These are phyloP conservation scores for Rhimphoctona megacephalus DNA, from an alignment of 2,888 invertebrate genomes.

Conservation along the genomic window DNA sequence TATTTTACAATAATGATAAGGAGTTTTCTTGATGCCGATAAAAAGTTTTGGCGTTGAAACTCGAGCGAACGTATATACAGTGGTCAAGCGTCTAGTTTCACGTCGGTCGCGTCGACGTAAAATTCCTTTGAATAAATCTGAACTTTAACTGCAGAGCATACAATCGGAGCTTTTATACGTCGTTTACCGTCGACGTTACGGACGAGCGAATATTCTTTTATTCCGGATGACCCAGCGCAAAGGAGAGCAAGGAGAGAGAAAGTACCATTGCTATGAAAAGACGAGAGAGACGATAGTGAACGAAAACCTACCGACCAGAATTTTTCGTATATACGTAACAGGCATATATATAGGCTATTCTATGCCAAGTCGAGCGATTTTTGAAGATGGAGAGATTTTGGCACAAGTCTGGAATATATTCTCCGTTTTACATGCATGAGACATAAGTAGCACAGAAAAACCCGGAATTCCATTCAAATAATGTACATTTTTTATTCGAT, in stretches of 20 bases:
- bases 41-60: slow-evolving; percentile 26
- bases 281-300: slow-evolving; percentile 67
- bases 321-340: slow-evolving; percentile 47
- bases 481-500: neutral
- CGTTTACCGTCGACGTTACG: slow-evolving; percentile 76
- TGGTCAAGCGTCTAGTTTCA: slow-evolving; percentile 54
- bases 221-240: slow-evolving; percentile 72
- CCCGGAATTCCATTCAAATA: neutral
- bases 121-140: slow-evolving; percentile 68
- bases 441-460: neutral
- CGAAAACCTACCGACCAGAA: slow-evolving; percentile 48
- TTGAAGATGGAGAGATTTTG: neutral
- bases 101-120: slow-evolving; percentile 53
- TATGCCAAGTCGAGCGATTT: neutral
- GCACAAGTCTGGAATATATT: neutral
- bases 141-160: slow-evolving; percentile 71
- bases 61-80: slow-evolving; percentile 6
- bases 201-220: slow-evolving; percentile 76
- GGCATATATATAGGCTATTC: neutral
- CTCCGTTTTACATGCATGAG: neutral
- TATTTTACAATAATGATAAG: neutral
- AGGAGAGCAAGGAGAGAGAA: slow-evolving; percentile 42
- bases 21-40: slow-evolving; percentile 12
- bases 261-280: slow-evolving; percentile 45
- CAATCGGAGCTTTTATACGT: slow-evolving; percentile 78